phyloP scores from a whole-genome alignment of 2,797 vertebrate species.

The Bradypus variegatus region DNA sequence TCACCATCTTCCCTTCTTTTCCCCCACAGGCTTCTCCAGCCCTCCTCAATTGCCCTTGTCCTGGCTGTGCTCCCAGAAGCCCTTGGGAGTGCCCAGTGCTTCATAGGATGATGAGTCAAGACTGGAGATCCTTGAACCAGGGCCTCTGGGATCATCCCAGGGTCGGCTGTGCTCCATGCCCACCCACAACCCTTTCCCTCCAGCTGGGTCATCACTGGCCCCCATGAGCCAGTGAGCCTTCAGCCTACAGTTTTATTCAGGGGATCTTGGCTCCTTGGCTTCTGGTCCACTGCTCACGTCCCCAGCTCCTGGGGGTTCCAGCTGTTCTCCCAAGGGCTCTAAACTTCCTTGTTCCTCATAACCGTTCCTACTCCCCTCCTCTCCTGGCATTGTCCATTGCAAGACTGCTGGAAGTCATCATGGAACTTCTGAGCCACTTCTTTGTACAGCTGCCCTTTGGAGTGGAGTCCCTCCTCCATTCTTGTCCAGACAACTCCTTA shows the following conservation, averaged over 20 bases:
- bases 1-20: no score
- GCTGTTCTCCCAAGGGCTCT: background rate
- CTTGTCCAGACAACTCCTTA: background rate
- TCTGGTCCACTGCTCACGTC: background rate
- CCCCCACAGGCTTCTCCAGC: no score
- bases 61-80: no score
- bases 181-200: background rate
- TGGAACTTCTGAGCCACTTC: background rate
- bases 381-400: background rate
- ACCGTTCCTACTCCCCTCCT: background rate
- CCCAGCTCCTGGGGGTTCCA: background rate
- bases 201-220: background rate
- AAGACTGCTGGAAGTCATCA: background rate
- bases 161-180: background rate
- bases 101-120: background rate
- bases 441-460: background rate
- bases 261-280: background rate
- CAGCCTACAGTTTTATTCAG: background rate
- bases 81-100: slow-evolving; percentile 1
- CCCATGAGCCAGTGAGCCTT: background rate
- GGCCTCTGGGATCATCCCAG: background rate
- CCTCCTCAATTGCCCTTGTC: no score
- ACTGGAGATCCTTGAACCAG: slow-evolving; percentile 4
- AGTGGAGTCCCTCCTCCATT: background rate
- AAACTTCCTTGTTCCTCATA: background rate